Evolutionary conservation across 2,888 invertebrate genomes (phyloP), one percentile per base, ranked within the genome.

Genomic region (Blastobasis lacticolella): DNA sequence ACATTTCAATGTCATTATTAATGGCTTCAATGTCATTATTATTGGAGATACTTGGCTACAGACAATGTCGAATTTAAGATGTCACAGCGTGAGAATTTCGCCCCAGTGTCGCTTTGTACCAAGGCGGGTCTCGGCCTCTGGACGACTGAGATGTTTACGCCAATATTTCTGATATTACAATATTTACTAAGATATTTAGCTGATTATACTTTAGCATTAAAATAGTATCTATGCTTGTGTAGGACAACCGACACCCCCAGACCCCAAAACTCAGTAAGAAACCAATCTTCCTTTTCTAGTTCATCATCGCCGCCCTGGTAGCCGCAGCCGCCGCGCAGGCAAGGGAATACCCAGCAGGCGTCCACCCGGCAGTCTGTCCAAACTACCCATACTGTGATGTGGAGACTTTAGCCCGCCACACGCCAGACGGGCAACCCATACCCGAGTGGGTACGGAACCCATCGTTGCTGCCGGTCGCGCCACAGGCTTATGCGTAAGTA

Each of bases 321-420:
- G 84, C 73, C 67, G 81, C 78, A 57, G 84, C 73, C 67, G 78
- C 78, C 72, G 82, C 81, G 64, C 68, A 84, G 1, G 80, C 84
- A 52, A 75, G 81, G 65, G 83, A 88, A 73, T 90, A 90, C 85
- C 90, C 90, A 6, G 90, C 90, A 44, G 90, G 90, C 36, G 74
- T 90, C 0, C 89, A 89, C 73, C 90, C 90, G 1, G 88, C 90
- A 0, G 81, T 90, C 1, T 90, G 90, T 75, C 90, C 90, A 52
- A 87, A 90, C 81, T 90, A 90, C 79, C 90, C 90, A 23, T 87
- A 71, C 77, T 90, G 90, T 54, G 89, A 86, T 57, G 67, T 77
- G 8, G 73, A 71, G 2, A 63, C 84, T 10, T 67, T 89, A 43
- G 86, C 88, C n/a, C 73, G 88, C 4, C 75, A 79, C 75, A 82